Evolutionary conservation across 2,113 vertebrate species (phyloP), one percentile per base, ranked within the genome.

Genomic region (Ciconia boyciana): DNA sequence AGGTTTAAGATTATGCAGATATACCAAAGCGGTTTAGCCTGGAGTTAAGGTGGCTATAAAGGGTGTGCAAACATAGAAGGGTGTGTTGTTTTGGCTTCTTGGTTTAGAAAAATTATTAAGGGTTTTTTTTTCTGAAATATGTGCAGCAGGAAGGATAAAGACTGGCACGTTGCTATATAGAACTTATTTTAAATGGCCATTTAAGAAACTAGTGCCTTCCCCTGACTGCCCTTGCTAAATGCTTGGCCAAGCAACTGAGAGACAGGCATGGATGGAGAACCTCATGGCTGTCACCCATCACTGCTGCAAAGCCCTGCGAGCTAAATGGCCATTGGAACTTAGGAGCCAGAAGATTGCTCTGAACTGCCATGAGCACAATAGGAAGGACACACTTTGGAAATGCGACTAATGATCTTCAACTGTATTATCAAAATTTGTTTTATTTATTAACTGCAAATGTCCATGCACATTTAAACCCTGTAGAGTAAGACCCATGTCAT

Each of bases 1-100:
- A 68, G 76, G 57, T 94, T 95, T 96, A 78, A 89, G 83, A 94
- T 96, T 78, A 90, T 93, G 81, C 75, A 94, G 81, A 95, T 95
- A 93, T 25, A 69, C 16, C 46, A 44, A 57, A 87, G 94, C 3
- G 81, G 91, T 97, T 97, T 96, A 89, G 91, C 93, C 94, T 83
- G 87, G 57, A 96, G 96, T 93, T 89, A 91, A 89, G 61, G 65
- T 6, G 4, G 80, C 60, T 78, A 4, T 17, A 25, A 79, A 89
- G 72, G 12, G 8, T 65, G 52, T 94, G 61, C 31, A 89, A 58
- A 58, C 76, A 87, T 85, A 48, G 94, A 91, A 91, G 74, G 9
- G 41, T 41, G 18, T 44, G 43, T 64, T 81, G 29, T 70, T 95
- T 89, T 94, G 90, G 31, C 48, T 85, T 82, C 72, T 83, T 69